phyloP scores from a whole-genome alignment of 2,797 vertebrate species.

The Sebastes taczanowskii region DNA sequence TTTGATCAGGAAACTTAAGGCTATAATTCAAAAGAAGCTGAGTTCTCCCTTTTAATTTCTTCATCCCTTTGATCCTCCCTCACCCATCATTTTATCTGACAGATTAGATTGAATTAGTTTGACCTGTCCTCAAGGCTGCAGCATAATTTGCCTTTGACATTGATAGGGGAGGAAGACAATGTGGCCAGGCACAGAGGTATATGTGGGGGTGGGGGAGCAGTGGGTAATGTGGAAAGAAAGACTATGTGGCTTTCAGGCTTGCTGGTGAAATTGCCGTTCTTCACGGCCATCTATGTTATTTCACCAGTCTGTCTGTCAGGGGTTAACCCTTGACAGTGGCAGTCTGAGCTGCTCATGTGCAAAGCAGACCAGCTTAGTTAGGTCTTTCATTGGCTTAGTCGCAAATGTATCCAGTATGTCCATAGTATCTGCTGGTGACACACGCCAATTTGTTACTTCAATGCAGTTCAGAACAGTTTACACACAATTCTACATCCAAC shows the following conservation, averaged over 20 bases:
- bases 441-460: conserved; percentile 41
- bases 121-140: conserved; percentile 71
- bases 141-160: conserved; percentile 77
- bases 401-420: conserved; percentile 46
- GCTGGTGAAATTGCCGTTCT: conserved; percentile 55
- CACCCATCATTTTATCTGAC: conserved; percentile 75
- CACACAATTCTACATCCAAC: neutral
- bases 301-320: conserved; percentile 50
- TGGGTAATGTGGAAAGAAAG: conserved; percentile 12
- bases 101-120: conserved; percentile 79
- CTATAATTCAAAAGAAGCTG: conserved; percentile 62
- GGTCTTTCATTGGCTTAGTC: conserved; percentile 40
- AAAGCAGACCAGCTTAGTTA: conserved; percentile 46
- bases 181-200: conserved; percentile 29
- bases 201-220: conserved; percentile 10
- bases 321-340: conserved; percentile 55
- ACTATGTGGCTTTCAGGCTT: conserved; percentile 29
- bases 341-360: conserved; percentile 52
- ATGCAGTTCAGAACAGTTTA: conserved; percentile 27
- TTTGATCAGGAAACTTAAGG: conserved; percentile 44
- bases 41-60: conserved; percentile 59
- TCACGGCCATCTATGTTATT: conserved; percentile 55
- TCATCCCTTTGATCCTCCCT: conserved; percentile 53
- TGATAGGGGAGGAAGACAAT: conserved; percentile 67
- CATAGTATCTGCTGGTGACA: conserved; percentile 42